Evolutionary conservation across 2,888 invertebrate genomes (phyloP).

Genomic region (Scaptomyza tumidula): DNA sequence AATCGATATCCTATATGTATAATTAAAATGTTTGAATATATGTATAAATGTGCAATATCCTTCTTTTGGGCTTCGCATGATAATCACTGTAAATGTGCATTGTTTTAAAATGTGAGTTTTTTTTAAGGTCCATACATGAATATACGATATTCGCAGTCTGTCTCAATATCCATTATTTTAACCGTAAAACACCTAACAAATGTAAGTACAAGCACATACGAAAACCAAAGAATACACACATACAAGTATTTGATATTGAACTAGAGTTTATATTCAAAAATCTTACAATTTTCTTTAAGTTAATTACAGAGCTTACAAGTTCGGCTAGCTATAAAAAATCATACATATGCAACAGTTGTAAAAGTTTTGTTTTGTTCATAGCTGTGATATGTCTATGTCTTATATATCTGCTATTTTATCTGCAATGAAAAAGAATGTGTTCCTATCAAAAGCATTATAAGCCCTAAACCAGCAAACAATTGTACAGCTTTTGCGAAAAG

Average conservation of each 20-base stretch:
- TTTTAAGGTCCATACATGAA: too few species aligned
- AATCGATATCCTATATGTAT: constrained; percentile 6
- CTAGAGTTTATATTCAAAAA: constrained; percentile 1
- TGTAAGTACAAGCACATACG: constrained; percentile 62
- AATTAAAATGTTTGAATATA: constrained; percentile 4
- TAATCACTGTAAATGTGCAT: constrained; percentile 58
- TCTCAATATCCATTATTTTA: too few species aligned
- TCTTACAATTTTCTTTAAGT: not conserved
- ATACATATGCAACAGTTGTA: not conserved
- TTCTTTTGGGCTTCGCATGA: constrained; percentile 42
- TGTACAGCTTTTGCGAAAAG: constrained; percentile 14
- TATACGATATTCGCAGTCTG: too few species aligned
- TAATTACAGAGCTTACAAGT: not conserved
- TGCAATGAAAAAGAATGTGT: constrained; percentile 1
- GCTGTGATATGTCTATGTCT: not conserved
- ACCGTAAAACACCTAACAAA: constrained; percentile 19
- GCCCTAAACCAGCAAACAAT: constrained; percentile 20
- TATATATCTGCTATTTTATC: constrained; percentile 3
- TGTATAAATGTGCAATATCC: constrained; percentile 50
- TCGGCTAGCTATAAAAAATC: not conserved
- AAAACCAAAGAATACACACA: constrained; percentile 17
- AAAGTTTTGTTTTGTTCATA: constrained; percentile 18
- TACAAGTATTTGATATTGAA: not conserved
- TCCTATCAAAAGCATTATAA: not conserved
- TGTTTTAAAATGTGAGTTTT: not conserved